Base-by-base conservation (phyloP, 2,113 vertebrate genomes). In the Suricata suricatta region DNA sequence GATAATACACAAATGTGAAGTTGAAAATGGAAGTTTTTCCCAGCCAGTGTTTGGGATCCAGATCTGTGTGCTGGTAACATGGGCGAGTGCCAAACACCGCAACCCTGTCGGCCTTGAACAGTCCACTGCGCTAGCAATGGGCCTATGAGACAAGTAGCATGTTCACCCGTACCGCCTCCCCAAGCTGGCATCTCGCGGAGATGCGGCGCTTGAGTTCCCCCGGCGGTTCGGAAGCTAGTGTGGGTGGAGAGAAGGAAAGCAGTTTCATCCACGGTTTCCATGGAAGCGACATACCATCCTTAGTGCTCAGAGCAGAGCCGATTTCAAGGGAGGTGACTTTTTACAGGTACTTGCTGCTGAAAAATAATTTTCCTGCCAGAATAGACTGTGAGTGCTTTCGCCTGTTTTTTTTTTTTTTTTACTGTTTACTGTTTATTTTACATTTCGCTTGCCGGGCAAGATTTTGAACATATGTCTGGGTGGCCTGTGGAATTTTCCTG, bases 261-360 rank as follows among this genome's bases (percentile, higher is more conserved):
- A 38, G 72, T 84, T 96, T 96, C 95, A 96, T 97, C 94, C 94
- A 79, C 94, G 7, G 98, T 98, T 98, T 96, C 97, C 98, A 98
- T 98, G 98, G 98, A 93, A 98, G 97, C 97, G 76, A 17, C 90
- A 95, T n/a, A 74, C 0, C 35, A 90, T 82, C 76, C 95, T 96
- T 74, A 47, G 93, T 50, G 68, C 90, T 94, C 41, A 27, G 95
- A 35, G 72, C 77, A 79, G 96, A 96, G 81, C 84, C 90, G 94
- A 72, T 97, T 97, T 97, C 94, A 95, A 84, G 93, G 90, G 96
- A 95, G 96, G 86, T 1, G 83, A 96, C 87, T 96, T 97, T 97
- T 97, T 95, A 90, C 96, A 98, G 97, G 97, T 98, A 96, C 93
- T 96, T 96, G 89, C 74, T 63, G 44, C 79, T 93, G 96, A 97